Evolutionary conservation across 2,888 invertebrate species (phyloP), one percentile per base, ranked within the genome.

Genomic region (Phymatocera aterrima): DNA sequence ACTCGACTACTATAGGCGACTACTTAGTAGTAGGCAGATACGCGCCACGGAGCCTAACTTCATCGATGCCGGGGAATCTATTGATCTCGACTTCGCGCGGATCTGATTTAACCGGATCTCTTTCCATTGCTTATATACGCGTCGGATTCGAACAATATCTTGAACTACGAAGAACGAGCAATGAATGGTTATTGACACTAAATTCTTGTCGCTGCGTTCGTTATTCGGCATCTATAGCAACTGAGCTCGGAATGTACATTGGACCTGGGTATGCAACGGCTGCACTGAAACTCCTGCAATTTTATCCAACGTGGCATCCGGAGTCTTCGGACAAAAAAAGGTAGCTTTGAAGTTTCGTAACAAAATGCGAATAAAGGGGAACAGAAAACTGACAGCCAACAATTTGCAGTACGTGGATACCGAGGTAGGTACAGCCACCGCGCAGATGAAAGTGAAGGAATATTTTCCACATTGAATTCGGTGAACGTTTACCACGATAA

Each of bases 31-130:
- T n/a, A n/a, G n/a, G 57, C 72, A 61, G 68, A 68, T 57, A 43
- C 18, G 43, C 57, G 37, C 78, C 31, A 34, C 4, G 34, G 75
- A 31, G 12, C 18, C 21, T n/a, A 68, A 68, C 43, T 65, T 65
- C 12, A 64, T 65, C 77, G 65, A 77, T 65, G 64, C 34, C 77
- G 31, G 40, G 54, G 54, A 54, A 78, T 57, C 68, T 78, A 54
- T 78, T 28, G 68, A 78, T 68, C 51, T 37, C 37, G 54, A 70
- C 68, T 70, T 21, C 15, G 18, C 57, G 61, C 64, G 37, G 54
- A 68, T 54, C 51, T 37, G 51, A 72, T 72, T 72, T 54, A 72
- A 72, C 51, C 18, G 3, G 34, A 46, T 46, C n/a, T 28, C 12
- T 46, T 46, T 68, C 0, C 28, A 68, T 28, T 24, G 46, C 68